These are phyloP conservation scores for Brienomyrus brachyistius DNA, from an alignment of 2,113 vertebrate genomes.

Conservation along the genomic window DNA sequence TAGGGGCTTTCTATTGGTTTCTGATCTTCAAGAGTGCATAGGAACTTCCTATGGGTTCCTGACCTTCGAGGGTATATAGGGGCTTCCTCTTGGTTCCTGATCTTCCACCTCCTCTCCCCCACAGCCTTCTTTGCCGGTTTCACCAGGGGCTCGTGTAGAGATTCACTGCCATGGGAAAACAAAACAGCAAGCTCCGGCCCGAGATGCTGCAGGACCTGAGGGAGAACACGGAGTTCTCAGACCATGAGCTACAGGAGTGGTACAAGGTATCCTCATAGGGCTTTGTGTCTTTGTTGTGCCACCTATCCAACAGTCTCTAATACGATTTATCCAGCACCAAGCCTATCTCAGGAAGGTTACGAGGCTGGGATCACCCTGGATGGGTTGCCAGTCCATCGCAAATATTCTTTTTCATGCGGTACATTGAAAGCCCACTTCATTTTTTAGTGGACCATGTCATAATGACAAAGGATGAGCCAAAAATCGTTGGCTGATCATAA, in stretches of 20 bases:
- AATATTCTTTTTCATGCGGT: not conserved
- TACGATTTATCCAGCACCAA: not conserved
- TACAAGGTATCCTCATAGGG: constrained; percentile 65
- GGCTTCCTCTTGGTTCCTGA: constrained; percentile 18
- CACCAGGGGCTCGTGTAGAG: constrained; percentile 43
- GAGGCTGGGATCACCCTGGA: not conserved
- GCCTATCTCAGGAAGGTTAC: not conserved
- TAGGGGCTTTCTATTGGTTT: not conserved
- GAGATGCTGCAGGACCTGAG: constrained; percentile 97
- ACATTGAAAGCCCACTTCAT: not conserved
- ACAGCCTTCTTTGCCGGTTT: constrained; percentile 48
- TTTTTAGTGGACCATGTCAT: not conserved
- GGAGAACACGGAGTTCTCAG: constrained; percentile 96
- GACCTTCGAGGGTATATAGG: constrained; percentile 5
- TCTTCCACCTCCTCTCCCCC: not conserved
- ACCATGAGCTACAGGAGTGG: constrained; percentile 97
- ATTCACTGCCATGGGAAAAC: constrained; percentile 82
- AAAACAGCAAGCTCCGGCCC: constrained; percentile 96
- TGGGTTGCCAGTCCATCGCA: not conserved
- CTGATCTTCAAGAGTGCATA: constrained; percentile 15
- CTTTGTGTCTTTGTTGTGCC: not conserved
- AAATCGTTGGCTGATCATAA: not conserved
- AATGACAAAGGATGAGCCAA: not conserved
- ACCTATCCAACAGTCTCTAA: not conserved
- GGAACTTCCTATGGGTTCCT: constrained; percentile 13